A percentile compares a stretch with the other conserved stretches of the same genome.
phyloP scores from a whole-genome alignment of 1,140 invertebrate species.

The Drosophila saltans region DNA sequence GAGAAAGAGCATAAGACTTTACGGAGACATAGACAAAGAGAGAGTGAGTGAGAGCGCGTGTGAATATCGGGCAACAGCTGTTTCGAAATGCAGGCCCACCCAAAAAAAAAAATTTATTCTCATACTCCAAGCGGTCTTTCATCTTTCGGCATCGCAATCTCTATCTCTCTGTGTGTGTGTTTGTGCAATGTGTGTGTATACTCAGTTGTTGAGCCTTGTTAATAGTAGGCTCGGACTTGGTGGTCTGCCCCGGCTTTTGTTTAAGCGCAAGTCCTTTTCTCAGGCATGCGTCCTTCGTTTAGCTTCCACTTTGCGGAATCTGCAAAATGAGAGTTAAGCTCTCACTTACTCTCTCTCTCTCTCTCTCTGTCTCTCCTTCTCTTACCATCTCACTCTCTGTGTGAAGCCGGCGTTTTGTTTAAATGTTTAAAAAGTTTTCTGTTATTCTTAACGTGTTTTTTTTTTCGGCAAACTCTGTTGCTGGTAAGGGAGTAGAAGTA shows the following conservation, averaged over 20 bases:
- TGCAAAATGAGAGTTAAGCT: conserved; percentile 36
- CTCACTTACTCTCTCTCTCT: background rate
- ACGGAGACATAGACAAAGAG: background rate
- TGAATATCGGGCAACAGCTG: conserved; percentile 54
- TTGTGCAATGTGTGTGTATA: conserved; percentile 52
- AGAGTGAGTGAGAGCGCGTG: background rate
- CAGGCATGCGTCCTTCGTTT: conserved; percentile 30
- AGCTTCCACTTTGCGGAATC: conserved; percentile 56
- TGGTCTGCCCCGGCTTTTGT: conserved; percentile 46
- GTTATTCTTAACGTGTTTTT: background rate
- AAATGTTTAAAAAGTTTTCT: conserved; percentile 9
- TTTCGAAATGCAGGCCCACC: conserved; percentile 58
- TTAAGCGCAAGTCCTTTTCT: conserved; percentile 42
- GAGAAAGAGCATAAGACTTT: too few species aligned
- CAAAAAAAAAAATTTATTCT: conserved; percentile 21
- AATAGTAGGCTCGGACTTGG: conserved; percentile 28
- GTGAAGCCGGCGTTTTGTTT: background rate
- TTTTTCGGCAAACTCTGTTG: background rate
- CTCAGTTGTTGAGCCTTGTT: conserved; percentile 67
- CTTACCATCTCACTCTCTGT: background rate
- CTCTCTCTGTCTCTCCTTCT: background rate
- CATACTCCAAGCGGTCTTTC: background rate
- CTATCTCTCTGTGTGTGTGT: background rate
- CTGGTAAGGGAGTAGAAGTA: background rate
- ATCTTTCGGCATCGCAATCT: too few species aligned